Base-by-base conservation (phyloP, 2,888 invertebrate genomes). In the Junonia oenone region DNA sequence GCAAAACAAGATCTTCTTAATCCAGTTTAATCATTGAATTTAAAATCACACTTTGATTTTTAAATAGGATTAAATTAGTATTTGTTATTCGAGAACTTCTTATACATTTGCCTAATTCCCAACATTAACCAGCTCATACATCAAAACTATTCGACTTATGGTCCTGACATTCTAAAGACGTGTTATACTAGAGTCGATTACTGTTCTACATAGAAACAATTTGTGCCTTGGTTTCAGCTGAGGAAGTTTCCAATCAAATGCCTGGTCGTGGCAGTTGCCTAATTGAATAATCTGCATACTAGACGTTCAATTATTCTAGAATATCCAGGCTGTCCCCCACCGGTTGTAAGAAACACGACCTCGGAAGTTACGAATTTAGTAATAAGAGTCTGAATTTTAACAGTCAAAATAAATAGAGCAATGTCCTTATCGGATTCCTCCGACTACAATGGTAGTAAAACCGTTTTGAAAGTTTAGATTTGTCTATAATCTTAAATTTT, bases 201-300 rank as follows among this genome's bases (percentile, higher is more conserved):
- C 43, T 50, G 56, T 46, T 38, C 49, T 13, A 55, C 51, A 59
- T 55, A 58, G 52, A 59, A 61, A 62, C 59, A 62, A 61, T 59
- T 63, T 65, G 62, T 62, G 69, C 65, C 70, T 73, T 73, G 72
- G 72, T 73, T 71, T 64, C 59, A 58, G 66, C 51, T 65, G 68
- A 81, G 84, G 82, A 84, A 75, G 79, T 71, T 61, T 53, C 70
- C 79, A 83, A 83, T 84, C 76, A 77, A 75, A 73, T 69, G 69
- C 64, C 57, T 51, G 56, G 57, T 57, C 59, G 60, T 55, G 60
- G 59, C 65, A 52, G 60, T 60, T 61, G 62, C 49, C 62, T 68
- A 68, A 83, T 81, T 82, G 78, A 77, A 80, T 82, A 75, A 79
- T 75, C 76, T 73, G 73, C 68, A 64, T 64, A 69, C 71, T 74